These are phyloP conservation scores for Trichomycterus rosablanca DNA, from an alignment of 2,113 vertebrate species.

Conservation along the genomic window DNA sequence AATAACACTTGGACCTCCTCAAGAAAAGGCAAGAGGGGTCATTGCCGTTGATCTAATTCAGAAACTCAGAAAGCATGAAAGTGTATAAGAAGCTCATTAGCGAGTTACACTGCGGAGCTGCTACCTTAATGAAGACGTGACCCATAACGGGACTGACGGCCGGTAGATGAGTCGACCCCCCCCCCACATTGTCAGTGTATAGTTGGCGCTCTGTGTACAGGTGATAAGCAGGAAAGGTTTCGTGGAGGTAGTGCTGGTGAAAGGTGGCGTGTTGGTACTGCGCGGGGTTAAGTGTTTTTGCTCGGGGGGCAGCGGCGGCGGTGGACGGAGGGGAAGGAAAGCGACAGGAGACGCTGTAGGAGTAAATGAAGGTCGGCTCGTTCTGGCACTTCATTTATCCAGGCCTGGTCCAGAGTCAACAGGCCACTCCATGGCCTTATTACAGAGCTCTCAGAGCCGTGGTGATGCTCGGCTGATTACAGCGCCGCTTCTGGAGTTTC, in stretches of 20 bases:
- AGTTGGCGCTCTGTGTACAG: too few relatives aligned
- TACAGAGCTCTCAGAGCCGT: slow-evolving; percentile 15
- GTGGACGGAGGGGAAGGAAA: background rate
- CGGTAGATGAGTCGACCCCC: too few relatives aligned
- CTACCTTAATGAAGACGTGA: too few relatives aligned
- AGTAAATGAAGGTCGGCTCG: slow-evolving; percentile 13
- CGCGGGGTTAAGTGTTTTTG: slow-evolving; percentile 11
- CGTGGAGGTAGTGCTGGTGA: background rate
- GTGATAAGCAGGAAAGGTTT: too few relatives aligned
- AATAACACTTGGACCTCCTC: too few relatives aligned
- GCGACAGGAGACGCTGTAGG: slow-evolving; percentile 8
- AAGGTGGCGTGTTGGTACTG: background rate
- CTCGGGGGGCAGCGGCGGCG: slow-evolving; percentile 11
- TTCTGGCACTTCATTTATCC: slow-evolving; percentile 31
- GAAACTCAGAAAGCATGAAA: too few relatives aligned
- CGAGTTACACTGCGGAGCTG: too few relatives aligned
- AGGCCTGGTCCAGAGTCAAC: slow-evolving; percentile 15
- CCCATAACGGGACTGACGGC: too few relatives aligned
- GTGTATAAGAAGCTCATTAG: too few relatives aligned
- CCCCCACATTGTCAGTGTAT: too few relatives aligned
- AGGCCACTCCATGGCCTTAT: slow-evolving; percentile 18
- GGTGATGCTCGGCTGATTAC: background rate
- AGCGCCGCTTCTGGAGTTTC: slow-evolving; percentile 17
- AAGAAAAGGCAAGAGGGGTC: too few relatives aligned
- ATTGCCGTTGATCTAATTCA: too few relatives aligned